Conservation (phyloP, 2,888 invertebrate species). For the Orthonevra nobilis region DNA sequence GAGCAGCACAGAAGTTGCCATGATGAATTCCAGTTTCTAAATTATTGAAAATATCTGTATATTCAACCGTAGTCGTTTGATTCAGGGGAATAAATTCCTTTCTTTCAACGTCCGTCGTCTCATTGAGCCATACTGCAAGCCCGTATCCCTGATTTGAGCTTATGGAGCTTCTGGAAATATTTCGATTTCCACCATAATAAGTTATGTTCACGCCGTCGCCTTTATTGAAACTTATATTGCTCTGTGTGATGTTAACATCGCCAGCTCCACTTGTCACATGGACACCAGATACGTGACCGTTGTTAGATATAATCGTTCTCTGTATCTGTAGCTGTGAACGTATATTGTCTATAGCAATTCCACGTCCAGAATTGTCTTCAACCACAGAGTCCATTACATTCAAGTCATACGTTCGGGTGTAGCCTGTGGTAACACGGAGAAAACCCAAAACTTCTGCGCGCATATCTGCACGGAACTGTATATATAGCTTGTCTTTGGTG, state of each 20-base stretch:
- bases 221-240: conserved; percentile 92
- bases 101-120: conserved; percentile 83
- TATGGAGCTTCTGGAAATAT: conserved; percentile 92
- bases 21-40: conserved; percentile 93
- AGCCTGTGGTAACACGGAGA: conserved; percentile 88
- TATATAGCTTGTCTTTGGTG: conserved; percentile 88
- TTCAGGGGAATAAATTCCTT: conserved; percentile 90
- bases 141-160: conserved; percentile 95
- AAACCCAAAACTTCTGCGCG: conserved; percentile 88
- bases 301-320: conserved; percentile 90
- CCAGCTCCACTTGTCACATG: conserved; percentile 95
- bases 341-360: conserved; percentile 95
- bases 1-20: conserved; percentile 94
- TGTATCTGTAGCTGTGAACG: conserved; percentile 94
- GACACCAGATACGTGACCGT: conserved; percentile 94
- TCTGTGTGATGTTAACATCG: conserved; percentile 95
- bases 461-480: conserved; percentile 88
- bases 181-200: conserved; percentile 95
- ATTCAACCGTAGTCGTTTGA: conserved; percentile 92
- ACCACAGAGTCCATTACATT: conserved; percentile 92
- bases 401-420: conserved; percentile 90
- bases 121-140: conserved; percentile 93
- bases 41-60: conserved; percentile 93
- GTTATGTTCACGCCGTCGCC: conserved; percentile 98
- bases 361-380: conserved; percentile 94